These are phyloP conservation scores for Menidia menidia DNA, from an alignment of 2,797 vertebrate species.

Conservation along the genomic window DNA sequence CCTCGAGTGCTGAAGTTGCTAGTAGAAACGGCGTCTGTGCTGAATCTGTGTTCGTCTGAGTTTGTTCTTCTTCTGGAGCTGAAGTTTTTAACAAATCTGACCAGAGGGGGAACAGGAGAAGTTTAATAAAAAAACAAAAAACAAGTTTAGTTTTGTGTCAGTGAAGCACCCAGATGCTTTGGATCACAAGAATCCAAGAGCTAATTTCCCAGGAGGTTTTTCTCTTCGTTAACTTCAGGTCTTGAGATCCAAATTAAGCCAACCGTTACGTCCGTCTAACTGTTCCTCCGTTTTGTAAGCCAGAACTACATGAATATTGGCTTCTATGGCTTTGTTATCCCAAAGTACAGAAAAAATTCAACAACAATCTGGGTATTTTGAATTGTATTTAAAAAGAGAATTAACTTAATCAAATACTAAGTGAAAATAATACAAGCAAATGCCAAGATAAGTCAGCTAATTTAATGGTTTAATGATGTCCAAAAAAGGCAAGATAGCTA, in stretches of 20 bases:
- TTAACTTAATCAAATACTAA: too few relatives aligned
- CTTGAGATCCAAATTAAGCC: accelerated
- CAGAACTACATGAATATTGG: accelerated
- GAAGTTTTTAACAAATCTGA: constrained; percentile 13
- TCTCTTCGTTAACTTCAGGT: background rate
- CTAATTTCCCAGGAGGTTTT: background rate
- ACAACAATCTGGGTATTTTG: background rate
- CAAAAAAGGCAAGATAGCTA: too few relatives aligned
- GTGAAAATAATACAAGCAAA: too few relatives aligned
- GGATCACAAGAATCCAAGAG: background rate
- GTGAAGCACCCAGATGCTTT: background rate
- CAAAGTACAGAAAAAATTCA: background rate
- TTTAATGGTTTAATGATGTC: too few relatives aligned
- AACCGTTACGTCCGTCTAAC: background rate
- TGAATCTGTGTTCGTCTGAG: background rate
- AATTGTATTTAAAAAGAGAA: too few relatives aligned
- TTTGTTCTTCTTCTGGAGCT: background rate
- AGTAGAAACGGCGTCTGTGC: background rate
- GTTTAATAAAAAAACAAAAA: background rate
- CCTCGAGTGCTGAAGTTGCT: background rate
- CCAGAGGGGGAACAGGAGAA: background rate
- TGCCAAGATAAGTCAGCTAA: too few relatives aligned
- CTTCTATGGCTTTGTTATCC: background rate
- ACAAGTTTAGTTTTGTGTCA: accelerated
- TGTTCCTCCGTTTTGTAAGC: background rate